Conservation (phyloP, 2,797 vertebrate genomes). For the Tadarida brasiliensis region DNA sequence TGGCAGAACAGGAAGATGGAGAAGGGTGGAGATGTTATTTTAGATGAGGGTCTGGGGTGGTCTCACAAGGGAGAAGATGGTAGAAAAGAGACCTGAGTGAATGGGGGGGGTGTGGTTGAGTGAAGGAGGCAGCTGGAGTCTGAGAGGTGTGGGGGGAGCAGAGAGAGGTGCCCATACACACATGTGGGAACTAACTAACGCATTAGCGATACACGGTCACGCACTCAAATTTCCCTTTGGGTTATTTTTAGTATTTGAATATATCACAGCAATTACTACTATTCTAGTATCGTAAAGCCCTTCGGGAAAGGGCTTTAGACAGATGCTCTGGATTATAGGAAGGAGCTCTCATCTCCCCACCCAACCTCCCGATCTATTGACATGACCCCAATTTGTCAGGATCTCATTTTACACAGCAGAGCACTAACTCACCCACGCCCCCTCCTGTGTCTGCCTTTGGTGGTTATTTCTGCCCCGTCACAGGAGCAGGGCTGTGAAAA, state of each 20-base stretch:
- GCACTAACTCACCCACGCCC: background rate
- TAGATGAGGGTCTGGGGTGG: background rate
- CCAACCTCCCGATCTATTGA: background rate
- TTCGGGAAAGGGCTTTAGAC: background rate
- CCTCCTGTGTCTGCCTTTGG: background rate
- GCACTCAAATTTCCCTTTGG: background rate
- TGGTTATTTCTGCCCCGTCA: background rate
- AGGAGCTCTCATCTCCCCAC: background rate
- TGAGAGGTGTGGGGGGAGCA: fast-evolving
- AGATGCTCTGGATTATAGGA: background rate
- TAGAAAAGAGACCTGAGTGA: background rate
- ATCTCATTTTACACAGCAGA: background rate
- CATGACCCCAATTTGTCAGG: background rate
- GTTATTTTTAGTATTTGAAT: background rate
- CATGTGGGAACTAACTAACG: fast-evolving
- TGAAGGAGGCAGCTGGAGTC: background rate
- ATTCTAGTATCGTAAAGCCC: background rate
- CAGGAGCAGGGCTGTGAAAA: background rate
- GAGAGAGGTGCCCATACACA: fast-evolving
- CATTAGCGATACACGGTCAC: fast-evolving
- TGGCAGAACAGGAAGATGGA: background rate
- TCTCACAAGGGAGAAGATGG: background rate
- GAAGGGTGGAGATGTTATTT: background rate
- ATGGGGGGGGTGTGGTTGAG: fast-evolving
- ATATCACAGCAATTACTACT: background rate